Evolutionary conservation across 1,140 invertebrate genomes (phyloP).

Genomic region (Galleria mellonella): DNA sequence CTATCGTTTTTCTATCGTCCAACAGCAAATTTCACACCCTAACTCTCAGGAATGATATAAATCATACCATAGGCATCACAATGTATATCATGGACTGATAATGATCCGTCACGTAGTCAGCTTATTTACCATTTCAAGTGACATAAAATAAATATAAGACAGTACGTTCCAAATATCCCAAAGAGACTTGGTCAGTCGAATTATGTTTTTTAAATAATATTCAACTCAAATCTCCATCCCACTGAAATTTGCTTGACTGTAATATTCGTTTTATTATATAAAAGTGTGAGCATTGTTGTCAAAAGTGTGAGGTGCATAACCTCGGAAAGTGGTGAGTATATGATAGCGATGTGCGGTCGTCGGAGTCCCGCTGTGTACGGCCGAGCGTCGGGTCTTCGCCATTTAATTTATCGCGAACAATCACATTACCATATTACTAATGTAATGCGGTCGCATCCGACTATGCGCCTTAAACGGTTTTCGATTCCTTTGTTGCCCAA

Average conservation of each 20-base stretch:
- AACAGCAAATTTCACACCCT: too few species aligned
- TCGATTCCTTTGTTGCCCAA: constrained; percentile 62
- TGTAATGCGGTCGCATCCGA: constrained; percentile 56
- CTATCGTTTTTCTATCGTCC: too few species aligned
- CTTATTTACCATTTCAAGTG: too few species aligned
- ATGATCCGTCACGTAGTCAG: too few species aligned
- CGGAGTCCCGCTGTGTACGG: constrained; percentile 47
- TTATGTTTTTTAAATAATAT: too few species aligned
- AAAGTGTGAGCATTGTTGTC: constrained; percentile 31
- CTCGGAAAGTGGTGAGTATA: constrained; percentile 17
- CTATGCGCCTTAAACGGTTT: constrained; percentile 64
- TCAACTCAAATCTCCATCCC: neutral
- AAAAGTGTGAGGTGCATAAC: constrained; percentile 58
- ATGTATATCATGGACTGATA: too few species aligned
- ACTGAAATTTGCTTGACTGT: constrained; percentile 4
- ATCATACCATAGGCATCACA: too few species aligned
- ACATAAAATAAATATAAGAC: too few species aligned
- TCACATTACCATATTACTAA: constrained; percentile 72
- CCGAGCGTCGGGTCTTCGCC: constrained; percentile 34
- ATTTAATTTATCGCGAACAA: constrained; percentile 71
- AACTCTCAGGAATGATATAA: too few species aligned
- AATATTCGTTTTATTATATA: constrained; percentile 12
- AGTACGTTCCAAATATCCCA: too few species aligned
- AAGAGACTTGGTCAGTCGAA: too few species aligned
- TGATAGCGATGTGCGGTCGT: constrained; percentile 42